A percentile compares a stretch with the other conserved stretches of the same genome.
Conservation (phyloP, 2,888 invertebrate species). For the Lacanobia oleracea region DNA sequence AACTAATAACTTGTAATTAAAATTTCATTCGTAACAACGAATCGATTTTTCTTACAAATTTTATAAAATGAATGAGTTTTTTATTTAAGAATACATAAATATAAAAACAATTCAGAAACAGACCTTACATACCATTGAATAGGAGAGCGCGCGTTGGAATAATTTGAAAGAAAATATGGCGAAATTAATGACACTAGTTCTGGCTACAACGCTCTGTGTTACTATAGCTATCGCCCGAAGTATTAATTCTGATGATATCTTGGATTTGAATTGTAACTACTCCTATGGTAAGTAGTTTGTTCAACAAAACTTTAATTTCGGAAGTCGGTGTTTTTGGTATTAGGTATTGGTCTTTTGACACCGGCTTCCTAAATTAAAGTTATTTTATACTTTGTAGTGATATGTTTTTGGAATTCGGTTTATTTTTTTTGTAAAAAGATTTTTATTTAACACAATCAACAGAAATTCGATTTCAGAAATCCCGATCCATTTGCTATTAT, state of each 20-base stretch:
- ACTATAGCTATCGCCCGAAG: neutral
- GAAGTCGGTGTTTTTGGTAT: no score
- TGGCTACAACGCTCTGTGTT: neutral
- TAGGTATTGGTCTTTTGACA: no score
- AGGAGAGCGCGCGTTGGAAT: neutral
- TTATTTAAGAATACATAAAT: neutral
- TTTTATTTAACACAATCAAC: no score
- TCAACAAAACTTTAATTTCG: no score
- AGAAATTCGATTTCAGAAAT: no score
- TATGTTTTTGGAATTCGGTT: no score
- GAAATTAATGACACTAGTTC: neutral
- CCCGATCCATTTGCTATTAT: no score
- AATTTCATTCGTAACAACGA: constrained; percentile 2
- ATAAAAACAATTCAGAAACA: neutral
- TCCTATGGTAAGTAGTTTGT: neutral
- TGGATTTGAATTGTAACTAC: neutral
- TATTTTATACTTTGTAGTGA: no score
- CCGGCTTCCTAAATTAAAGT: no score
- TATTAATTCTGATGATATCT: neutral
- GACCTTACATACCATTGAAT: neutral
- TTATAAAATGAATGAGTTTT: neutral
- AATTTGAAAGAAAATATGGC: constrained; percentile 1
- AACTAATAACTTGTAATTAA: neutral
- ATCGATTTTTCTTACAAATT: constrained; percentile 1
- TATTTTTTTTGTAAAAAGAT: no score